Percentiles rank a stretch among this genome's conserved stretches.
Evolutionary conservation across 2,797 vertebrate species (phyloP).

Genomic region (Mastacembelus armatus): DNA sequence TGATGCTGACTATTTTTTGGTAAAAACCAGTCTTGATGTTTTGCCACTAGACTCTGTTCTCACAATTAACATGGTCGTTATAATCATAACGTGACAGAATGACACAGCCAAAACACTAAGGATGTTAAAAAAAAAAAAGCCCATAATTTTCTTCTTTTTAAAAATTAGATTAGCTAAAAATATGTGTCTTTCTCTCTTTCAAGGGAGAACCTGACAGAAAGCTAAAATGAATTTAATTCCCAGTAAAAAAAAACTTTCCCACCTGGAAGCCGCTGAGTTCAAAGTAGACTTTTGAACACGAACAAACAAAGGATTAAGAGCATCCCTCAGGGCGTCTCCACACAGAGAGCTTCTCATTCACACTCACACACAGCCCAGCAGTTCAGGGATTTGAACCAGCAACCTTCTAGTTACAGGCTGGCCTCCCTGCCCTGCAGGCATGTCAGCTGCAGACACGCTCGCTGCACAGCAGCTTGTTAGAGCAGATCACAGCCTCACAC

Average conservation of each 20-base stretch:
- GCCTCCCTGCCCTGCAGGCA: slow-evolving; percentile 30
- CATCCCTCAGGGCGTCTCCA: slow-evolving; percentile 11
- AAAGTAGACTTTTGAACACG: slow-evolving; percentile 17
- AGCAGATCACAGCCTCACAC: slow-evolving; percentile 50
- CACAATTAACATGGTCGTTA: no score
- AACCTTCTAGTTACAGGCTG: slow-evolving; percentile 23
- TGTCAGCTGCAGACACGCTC: slow-evolving; percentile 42
- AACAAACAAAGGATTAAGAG: slow-evolving; percentile 21
- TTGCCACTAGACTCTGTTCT: no score
- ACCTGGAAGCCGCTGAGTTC: slow-evolving; percentile 18
- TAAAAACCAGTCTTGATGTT: no score
- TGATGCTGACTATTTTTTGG: no score
- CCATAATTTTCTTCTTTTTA: no score
- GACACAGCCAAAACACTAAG: no score
- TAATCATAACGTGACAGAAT: no score
- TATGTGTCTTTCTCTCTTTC: not conserved
- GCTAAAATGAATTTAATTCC: not conserved
- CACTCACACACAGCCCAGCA: not conserved
- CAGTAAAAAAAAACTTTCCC: not conserved
- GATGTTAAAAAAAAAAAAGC: no score
- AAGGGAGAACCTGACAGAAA: not conserved
- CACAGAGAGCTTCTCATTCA: not conserved
- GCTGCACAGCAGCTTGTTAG: slow-evolving; percentile 44
- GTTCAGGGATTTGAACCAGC: slow-evolving; percentile 45
- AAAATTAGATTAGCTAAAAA: no score